A percentile compares a stretch with the other conserved stretches of the same genome.
Conservation (phyloP, 2,113 vertebrate species). For the Edolisoma coerulescens region DNA sequence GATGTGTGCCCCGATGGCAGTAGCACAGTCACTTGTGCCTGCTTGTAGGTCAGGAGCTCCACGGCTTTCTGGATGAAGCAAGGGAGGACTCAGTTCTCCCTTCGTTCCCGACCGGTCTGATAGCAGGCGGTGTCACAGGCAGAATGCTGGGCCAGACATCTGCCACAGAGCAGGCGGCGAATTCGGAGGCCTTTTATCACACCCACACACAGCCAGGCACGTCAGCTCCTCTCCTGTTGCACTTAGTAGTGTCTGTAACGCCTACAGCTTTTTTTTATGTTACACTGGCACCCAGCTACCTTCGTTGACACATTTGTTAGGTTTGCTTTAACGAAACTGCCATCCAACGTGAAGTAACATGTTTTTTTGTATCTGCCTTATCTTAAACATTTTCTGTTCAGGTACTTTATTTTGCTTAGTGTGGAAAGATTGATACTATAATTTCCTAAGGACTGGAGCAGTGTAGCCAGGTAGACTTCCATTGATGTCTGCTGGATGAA, state of each 20-base stretch:
- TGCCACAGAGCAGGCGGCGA: not conserved
- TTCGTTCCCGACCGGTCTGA: not conserved
- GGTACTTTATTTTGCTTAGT: not conserved
- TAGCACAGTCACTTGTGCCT: not conserved
- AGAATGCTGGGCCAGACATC: not conserved
- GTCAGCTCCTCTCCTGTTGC: not conserved
- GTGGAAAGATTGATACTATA: not conserved
- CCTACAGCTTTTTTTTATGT: not conserved
- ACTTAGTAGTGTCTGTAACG: not conserved
- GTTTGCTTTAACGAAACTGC: not conserved
- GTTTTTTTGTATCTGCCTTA: not conserved
- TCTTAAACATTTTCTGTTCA: not conserved
- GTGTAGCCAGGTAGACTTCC: not conserved
- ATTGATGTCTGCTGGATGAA: constrained; percentile 22
- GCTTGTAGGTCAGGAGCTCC: not conserved
- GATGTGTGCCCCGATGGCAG: not conserved
- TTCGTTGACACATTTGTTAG: not conserved
- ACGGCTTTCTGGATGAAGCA: not conserved
- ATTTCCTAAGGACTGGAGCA: not conserved
- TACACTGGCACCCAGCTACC: not conserved
- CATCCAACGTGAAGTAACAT: not conserved
- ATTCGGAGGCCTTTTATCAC: not conserved
- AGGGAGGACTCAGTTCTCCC: not conserved
- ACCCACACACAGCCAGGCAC: not conserved
- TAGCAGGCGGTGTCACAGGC: not conserved